Percentiles rank a stretch among this genome's conserved stretches.
Evolutionary conservation across 2,797 vertebrate species (phyloP).

Genomic region (Gymnothorax javanicus): DNA sequence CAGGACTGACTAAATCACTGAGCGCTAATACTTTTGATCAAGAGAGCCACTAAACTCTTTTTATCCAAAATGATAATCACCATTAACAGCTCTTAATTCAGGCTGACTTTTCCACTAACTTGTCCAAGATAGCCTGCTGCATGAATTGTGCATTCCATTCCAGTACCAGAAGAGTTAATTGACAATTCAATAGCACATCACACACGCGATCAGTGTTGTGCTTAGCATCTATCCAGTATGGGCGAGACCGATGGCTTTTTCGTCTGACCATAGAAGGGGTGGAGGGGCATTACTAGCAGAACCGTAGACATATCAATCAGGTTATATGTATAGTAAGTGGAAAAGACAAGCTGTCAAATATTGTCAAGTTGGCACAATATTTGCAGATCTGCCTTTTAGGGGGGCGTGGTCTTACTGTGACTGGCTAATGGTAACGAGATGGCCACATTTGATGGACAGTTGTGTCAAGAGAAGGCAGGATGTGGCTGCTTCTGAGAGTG

Average conservation of each 20-base stretch:
- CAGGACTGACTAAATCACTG: neutral
- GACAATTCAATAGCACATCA: neutral
- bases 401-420: neutral
- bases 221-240: neutral
- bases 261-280: neutral
- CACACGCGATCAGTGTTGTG: neutral
- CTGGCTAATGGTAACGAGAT: neutral
- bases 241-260: neutral
- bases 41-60: neutral
- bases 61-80: neutral
- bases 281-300: neutral
- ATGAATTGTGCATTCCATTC: neutral
- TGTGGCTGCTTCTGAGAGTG: neutral
- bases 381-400: neutral
- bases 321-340: neutral
- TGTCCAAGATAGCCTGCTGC: neutral
- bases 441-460: neutral
- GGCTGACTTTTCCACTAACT: neutral
- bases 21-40: neutral
- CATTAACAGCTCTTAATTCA: neutral
- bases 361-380: neutral
- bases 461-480: neutral
- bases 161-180: neutral
- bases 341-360: neutral
- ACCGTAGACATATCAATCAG: neutral